Evolutionary conservation across 2,888 invertebrate genomes (phyloP).

Genomic region (Coleophora flavipennella): DNA sequence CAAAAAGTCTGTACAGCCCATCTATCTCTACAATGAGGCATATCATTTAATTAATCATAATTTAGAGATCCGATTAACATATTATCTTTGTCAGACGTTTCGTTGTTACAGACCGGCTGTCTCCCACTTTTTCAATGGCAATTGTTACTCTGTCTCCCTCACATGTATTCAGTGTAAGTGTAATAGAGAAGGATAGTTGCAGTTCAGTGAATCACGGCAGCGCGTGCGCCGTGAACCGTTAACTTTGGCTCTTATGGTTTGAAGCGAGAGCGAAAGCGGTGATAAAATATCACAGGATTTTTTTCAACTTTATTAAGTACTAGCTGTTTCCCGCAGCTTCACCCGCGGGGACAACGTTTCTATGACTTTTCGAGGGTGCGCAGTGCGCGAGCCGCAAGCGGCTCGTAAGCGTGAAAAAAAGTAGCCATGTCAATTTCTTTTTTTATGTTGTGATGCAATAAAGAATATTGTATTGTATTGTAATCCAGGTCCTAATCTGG

Average conservation of each 20-base stretch:
- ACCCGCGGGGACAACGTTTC: too few species aligned
- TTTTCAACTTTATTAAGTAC: too few species aligned
- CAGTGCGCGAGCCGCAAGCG: too few species aligned
- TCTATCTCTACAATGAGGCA: constrained; percentile 6
- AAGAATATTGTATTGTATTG: too few species aligned
- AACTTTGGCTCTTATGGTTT: constrained; percentile 23
- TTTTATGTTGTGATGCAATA: too few species aligned
- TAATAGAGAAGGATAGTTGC: constrained; percentile 22
- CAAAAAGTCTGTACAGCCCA: not conserved
- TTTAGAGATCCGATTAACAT: constrained; percentile 30
- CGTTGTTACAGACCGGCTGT: constrained; percentile 27
- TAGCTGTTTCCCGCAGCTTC: too few species aligned
- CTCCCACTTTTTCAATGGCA: constrained; percentile 47
- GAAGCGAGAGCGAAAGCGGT: constrained; percentile 17
- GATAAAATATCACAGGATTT: too few species aligned
- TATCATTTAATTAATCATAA: constrained; percentile 37
- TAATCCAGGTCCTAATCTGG: too few species aligned
- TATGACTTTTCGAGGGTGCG: too few species aligned
- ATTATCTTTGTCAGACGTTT: constrained; percentile 24
- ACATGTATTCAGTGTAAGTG: constrained; percentile 4
- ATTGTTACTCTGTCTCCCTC: constrained; percentile 42
- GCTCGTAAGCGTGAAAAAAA: too few species aligned
- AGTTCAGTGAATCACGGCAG: constrained; percentile 25
- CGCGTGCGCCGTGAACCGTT: constrained; percentile 47
- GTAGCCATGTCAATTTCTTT: too few species aligned